Evolutionary conservation across 2,113 vertebrate species (phyloP).

Genomic region (Antechinus flavipes): DNA sequence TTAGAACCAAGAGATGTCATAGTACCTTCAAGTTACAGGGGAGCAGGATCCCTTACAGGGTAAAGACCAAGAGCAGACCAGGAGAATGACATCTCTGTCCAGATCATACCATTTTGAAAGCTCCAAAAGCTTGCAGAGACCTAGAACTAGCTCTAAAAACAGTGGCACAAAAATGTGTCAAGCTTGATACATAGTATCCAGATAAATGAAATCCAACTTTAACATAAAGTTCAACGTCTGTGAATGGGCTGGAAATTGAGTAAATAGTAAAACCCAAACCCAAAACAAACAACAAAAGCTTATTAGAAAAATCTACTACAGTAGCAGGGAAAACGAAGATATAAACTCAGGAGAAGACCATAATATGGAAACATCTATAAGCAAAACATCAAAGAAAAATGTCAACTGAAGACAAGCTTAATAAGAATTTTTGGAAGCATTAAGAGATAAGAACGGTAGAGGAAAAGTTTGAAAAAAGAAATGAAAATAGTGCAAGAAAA

Average conservation of each 20-base stretch:
- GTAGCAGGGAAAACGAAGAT: background rate
- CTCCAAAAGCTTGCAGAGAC: background rate
- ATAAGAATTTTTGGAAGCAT: background rate
- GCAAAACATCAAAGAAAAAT: background rate
- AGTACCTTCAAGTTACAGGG: too few relatives aligned
- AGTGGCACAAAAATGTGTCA: background rate
- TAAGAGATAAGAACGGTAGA: background rate
- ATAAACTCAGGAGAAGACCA: background rate
- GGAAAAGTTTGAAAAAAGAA: background rate
- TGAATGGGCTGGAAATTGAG: background rate
- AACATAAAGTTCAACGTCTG: background rate
- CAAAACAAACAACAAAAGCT: background rate
- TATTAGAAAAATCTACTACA: background rate
- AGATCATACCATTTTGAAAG: background rate
- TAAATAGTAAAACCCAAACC: background rate
- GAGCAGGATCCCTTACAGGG: background rate
- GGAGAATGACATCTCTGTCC: background rate
- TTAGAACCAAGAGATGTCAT: too few relatives aligned
- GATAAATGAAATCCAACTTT: background rate
- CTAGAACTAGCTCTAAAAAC: background rate
- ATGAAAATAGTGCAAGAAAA: background rate
- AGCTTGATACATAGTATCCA: background rate
- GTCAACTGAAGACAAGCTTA: background rate
- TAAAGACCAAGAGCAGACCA: background rate
- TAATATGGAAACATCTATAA: background rate